Percentiles rank a stretch among this genome's conserved stretches.
Conservation (phyloP, 2,113 vertebrate genomes). For the Solenodon paradoxus region DNA sequence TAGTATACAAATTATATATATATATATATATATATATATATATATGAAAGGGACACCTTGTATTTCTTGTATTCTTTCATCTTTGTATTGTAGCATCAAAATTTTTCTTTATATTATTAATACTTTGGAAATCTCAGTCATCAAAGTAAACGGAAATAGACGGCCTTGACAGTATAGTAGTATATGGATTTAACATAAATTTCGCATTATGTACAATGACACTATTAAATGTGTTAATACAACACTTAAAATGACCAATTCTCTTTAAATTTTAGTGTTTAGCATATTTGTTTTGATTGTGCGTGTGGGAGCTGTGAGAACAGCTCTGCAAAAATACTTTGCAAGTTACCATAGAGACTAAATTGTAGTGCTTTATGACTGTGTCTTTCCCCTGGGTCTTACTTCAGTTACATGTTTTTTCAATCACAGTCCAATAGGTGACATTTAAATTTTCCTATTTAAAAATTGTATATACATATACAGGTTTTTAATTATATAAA, state of each 20-base stretch:
- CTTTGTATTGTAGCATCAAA: background rate
- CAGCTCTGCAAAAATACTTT: conserved; percentile 70
- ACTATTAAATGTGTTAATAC: conserved; percentile 71
- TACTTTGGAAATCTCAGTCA: conserved; percentile 5
- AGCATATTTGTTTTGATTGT: conserved; percentile 76
- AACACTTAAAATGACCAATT: conserved; percentile 69
- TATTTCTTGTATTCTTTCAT: background rate
- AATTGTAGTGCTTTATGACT: conserved; percentile 36
- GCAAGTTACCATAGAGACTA: conserved; percentile 72
- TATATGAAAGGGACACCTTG: background rate
- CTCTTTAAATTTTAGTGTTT: conserved; percentile 74
- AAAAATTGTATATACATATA: background rate
- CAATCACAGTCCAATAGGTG: conserved; percentile 45
- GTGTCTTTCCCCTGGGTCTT: conserved; percentile 59
- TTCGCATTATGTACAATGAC: conserved; percentile 61
- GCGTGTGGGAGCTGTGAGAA: conserved; percentile 69
- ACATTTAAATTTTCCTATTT: conserved; percentile 39
- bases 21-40: background rate
- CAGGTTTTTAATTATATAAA: conserved; percentile 3
- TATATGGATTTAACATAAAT: conserved; percentile 60
- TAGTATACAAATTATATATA: background rate
- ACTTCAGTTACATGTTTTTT: conserved; percentile 64
- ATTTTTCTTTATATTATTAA: conserved; percentile 18
- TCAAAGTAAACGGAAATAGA: conserved; percentile 57
- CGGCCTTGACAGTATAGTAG: background rate